Base-by-base conservation (phyloP, 1,140 invertebrate genomes). In the Sminthurides bifidus region DNA sequence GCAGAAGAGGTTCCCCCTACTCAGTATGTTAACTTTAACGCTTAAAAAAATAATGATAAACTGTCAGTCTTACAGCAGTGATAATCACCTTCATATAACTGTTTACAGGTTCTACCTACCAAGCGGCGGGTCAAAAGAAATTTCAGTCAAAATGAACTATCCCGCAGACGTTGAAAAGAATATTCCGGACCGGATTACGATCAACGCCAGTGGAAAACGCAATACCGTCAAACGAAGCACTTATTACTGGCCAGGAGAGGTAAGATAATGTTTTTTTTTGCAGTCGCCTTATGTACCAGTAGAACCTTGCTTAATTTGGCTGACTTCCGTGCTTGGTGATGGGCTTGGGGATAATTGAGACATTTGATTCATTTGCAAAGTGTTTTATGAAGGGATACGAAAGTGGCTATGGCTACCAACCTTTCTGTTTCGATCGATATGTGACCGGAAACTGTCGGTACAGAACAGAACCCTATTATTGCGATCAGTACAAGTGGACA, bases 401-500 rank as follows among this genome's bases (percentile, higher is more conserved):
- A n/a, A n/a, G n/a, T n/a, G n/a, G n/a, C n/a, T n/a, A n/a, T n/a
- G n/a, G n/a, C n/a, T n/a, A 49, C 19, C 46, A 49, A 21, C 48
- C 56, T 8, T 58, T 58, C 27, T 58, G 56, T 24, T 58, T 44
- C 31, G 60, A 63, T 31, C 41, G 54, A 30, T 54, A 63, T 40
- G 60, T 63, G 1, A 52, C 44, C 27, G 60, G 60, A 19, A 63
- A 52, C 17, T 63, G 60, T 35, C 21, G 56, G 3, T 63, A 63
- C 29, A 21, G 60, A 2, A 49, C 53, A 17, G 53, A 59, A 29
- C 60, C 60, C 2, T 29, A 38, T 26, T 46, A 63, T 4, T 63
- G 60, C 29, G 46, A 54, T 31, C 19, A 43, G 1, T 56, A 56
- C 19, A 58, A 63, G 26, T 63, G 60, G 60, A 63, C 56, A 14